Percentiles rank a stretch among this genome's conserved stretches.
Evolutionary conservation across 2,888 invertebrate genomes (phyloP).

Genomic region (Xestia c-nigrum): DNA sequence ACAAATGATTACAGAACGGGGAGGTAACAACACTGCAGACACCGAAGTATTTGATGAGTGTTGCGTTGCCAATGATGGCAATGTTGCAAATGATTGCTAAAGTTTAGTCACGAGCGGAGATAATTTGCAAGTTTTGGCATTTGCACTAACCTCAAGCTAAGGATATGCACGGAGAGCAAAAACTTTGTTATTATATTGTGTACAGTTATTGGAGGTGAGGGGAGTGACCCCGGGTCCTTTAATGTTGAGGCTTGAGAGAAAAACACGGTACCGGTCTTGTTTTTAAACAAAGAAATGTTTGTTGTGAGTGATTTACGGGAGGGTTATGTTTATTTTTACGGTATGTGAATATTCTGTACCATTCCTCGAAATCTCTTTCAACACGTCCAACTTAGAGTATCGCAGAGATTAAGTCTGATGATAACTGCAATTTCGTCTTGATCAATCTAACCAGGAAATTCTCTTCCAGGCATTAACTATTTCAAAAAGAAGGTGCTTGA

Average conservation of each 20-base stretch:
- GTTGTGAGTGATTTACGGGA: not conserved
- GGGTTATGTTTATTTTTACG: not conserved
- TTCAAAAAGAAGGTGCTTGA: not conserved
- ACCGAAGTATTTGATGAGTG: constrained; percentile 78
- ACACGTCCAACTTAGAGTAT: not conserved
- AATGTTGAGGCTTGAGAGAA: constrained; percentile 44
- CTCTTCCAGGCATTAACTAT: not conserved
- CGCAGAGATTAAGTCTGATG: not conserved
- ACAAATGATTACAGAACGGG: constrained; percentile 62
- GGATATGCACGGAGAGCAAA: constrained; percentile 68
- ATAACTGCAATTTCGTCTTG: not conserved
- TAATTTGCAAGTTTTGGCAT: constrained; percentile 88
- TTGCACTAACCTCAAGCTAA: constrained; percentile 71
- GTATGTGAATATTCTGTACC: not conserved
- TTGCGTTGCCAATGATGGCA: constrained; percentile 80
- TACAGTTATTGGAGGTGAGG: constrained; percentile 61
- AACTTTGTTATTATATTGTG: constrained; percentile 63
- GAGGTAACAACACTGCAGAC: constrained; percentile 64
- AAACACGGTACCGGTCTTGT: constrained; percentile 54
- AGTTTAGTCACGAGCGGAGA: constrained; percentile 86
- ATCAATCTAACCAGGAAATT: not conserved
- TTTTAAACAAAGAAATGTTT: constrained; percentile 52
- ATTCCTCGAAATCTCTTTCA: not conserved
- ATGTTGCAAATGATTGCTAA: constrained; percentile 83
- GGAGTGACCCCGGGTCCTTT: constrained; percentile 67